Base-by-base conservation (phyloP, 53 echinoderm and acorn worm species). In the Holothuria leucospilota region DNA sequence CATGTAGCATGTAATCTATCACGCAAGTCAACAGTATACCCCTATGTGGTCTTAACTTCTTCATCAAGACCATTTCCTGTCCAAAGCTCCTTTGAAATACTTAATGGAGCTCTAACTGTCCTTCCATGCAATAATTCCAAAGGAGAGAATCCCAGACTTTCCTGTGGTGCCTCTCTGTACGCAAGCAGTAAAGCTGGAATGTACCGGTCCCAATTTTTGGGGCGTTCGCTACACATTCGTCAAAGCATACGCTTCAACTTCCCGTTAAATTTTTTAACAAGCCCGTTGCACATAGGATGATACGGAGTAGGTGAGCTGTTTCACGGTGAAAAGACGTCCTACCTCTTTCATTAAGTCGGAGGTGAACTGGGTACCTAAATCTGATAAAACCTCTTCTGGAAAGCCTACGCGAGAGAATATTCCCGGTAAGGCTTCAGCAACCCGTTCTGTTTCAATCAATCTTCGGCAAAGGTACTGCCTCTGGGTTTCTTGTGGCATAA, bases 281-380 rank as follows among this genome's bases (percentile, higher is more conserved):
- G 79, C 25, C 92, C 86, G 61, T 91, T 92, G 60, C 92, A 92
- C 69, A 90, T 90, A 10, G 92, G 95, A 74, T 90, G 90, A 78
- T 94, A 92, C 5, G 92, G 90, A 6, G 94, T 88, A 2, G 86
- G 86, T 87, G 40, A 95, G 15, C 61, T 91, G 89, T 65, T 87
- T 87, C 6, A 94, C 70, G 6, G 87, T 85, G 63, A 94, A 56
- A 49, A 94, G 46, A 6, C 88, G 52, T 29, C 82, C 62, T 11
- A 91, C 59, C 67, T 89, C 90, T 7, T 23, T 51, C 87, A 94
- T 86, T 12, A 92, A 20, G 15, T 78, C 74, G 15, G 89, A 92
- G 5, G 92, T 92, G 53, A 92, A 94, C 34, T 92, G 92, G 5
- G 87, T 56, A n/a, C 92, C 94, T 51, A 80, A 78, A 38, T 92